These are phyloP conservation scores for Saguinus imperator DNA, from an alignment of 2,113 vertebrate genomes.

Conservation along the genomic window DNA sequence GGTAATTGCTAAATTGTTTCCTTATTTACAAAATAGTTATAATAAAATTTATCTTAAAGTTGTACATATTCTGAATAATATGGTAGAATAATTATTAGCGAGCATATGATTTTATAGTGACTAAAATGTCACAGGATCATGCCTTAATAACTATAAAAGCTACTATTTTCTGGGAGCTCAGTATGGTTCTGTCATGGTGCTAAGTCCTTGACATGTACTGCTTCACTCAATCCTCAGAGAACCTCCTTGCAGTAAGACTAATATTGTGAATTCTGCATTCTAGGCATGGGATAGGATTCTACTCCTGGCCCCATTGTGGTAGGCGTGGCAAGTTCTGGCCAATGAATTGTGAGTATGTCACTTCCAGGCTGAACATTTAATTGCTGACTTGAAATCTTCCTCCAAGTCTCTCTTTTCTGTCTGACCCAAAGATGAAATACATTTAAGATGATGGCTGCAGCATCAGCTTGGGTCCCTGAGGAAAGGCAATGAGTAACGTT, in stretches of 20 bases:
- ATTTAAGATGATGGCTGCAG: background rate
- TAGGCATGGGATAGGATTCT: too few relatives aligned
- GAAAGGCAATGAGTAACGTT: fast-evolving
- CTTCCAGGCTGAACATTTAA: background rate
- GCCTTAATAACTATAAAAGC: background rate
- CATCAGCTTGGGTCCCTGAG: fast-evolving
- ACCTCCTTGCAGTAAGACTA: background rate
- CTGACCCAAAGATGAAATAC: background rate
- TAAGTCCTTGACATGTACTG: background rate
- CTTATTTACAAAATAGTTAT: background rate
- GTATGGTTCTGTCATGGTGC: background rate
- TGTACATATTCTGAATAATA: background rate
- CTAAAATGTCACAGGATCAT: background rate
- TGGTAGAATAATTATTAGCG: background rate
- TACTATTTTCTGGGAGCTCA: background rate
- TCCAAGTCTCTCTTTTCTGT: background rate
- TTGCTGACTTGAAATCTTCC: background rate
- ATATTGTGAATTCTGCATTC: background rate
- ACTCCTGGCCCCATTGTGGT: too few relatives aligned
- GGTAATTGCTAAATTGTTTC: background rate
- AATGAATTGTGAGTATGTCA: background rate
- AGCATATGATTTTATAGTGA: background rate
- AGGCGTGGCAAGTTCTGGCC: background rate
- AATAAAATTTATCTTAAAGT: background rate
- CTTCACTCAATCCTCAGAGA: background rate